Evolutionary conservation across 1,140 invertebrate species (phyloP).

Genomic region (Drosophila pseudoobscura): DNA sequence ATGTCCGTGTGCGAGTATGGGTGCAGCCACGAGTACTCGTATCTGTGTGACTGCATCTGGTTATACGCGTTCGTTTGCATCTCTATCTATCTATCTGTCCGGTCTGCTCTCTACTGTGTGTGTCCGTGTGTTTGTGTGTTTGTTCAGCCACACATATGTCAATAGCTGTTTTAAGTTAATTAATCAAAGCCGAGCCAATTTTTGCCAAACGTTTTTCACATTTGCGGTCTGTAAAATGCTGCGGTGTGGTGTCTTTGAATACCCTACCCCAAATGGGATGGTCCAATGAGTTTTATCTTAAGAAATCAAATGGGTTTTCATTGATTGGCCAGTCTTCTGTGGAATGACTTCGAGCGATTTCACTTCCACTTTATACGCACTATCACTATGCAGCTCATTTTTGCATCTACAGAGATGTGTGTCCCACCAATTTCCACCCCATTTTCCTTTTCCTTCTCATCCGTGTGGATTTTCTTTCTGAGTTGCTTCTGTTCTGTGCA

Average conservation of each 20-base stretch:
- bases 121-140: conserved; percentile 9
- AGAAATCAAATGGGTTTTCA: not conserved
- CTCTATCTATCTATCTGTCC: too few relatives aligned
- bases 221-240: conserved; percentile 37
- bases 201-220: conserved; percentile 48
- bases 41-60: conserved; percentile 11
- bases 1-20: conserved; percentile 22
- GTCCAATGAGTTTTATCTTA: conserved; percentile 8
- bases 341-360: too few relatives aligned
- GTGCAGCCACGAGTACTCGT: not conserved
- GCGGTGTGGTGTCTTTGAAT: conserved; percentile 44
- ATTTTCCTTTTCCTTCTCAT: conserved; percentile 3
- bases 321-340: not conserved
- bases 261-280: conserved; percentile 7
- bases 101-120: not conserved
- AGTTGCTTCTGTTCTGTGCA: conserved; percentile 19
- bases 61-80: too few relatives aligned
- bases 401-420: too few relatives aligned
- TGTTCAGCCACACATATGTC: conserved; percentile 38
- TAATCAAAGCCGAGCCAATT: conserved; percentile 76
- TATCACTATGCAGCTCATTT: too few relatives aligned
- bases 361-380: too few relatives aligned
- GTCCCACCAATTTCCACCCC: too few relatives aligned
- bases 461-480: conserved; percentile 23
- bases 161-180: conserved; percentile 77